Conservation (phyloP, 2,888 invertebrate species). For the Gymnoscelis rufifasciata region DNA sequence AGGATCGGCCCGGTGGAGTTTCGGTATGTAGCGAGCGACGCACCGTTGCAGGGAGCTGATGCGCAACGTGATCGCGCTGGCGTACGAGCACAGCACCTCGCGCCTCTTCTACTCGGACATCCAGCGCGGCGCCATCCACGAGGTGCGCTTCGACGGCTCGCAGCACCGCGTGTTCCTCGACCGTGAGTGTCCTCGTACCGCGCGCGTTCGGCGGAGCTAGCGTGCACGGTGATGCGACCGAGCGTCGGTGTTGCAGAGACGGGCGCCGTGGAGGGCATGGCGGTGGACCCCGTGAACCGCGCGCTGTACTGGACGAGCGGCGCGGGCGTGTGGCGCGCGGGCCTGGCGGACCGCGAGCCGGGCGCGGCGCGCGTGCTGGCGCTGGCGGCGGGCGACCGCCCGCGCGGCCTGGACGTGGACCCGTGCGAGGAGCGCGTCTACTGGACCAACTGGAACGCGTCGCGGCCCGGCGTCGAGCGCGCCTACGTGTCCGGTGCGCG, state of each 20-base stretch:
- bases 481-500: slow-evolving; percentile 84
- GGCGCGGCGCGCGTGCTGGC: slow-evolving; percentile 77
- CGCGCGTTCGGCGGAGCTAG: too few relatives aligned
- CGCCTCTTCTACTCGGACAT: slow-evolving; percentile 93
- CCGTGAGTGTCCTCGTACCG: slow-evolving; percentile 64
- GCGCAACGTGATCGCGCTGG: slow-evolving; percentile 91
- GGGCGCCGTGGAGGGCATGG: slow-evolving; percentile 92
- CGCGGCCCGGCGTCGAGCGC: slow-evolving; percentile 88
- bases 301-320: slow-evolving; percentile 92
- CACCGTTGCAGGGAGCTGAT: slow-evolving; percentile 79
- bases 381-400: slow-evolving; percentile 85
- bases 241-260: slow-evolving; percentile 72
- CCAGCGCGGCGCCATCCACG: slow-evolving; percentile 89
- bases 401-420: slow-evolving; percentile 91
- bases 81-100: slow-evolving; percentile 85
- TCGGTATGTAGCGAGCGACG: too few relatives aligned
- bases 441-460: slow-evolving; percentile 95
- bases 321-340: slow-evolving; percentile 63
- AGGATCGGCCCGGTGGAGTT: too few relatives aligned
- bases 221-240: background rate
- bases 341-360: slow-evolving; percentile 24
- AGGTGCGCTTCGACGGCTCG: slow-evolving; percentile 88
- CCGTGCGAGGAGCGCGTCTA: slow-evolving; percentile 83
- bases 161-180: slow-evolving; percentile 84
- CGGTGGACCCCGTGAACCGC: slow-evolving; percentile 83